Conservation (phyloP, 1,140 invertebrate species). For the Zophobas morio region DNA sequence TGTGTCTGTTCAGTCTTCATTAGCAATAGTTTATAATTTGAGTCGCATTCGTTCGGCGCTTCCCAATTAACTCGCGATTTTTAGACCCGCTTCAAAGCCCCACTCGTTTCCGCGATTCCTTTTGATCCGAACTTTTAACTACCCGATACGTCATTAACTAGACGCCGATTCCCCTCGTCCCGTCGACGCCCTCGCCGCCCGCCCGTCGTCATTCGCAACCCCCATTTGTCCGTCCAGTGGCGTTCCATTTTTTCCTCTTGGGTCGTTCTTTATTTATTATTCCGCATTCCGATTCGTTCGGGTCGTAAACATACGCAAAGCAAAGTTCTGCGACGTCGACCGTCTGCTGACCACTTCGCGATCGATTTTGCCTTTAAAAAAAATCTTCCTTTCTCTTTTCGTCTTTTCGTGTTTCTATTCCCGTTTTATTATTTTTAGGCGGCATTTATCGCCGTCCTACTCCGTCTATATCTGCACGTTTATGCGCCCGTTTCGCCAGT, state of each 20-base stretch:
- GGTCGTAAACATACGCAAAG: conserved; percentile 13
- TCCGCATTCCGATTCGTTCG: conserved; percentile 7
- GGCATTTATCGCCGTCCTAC: background rate
- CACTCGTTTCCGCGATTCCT: no score
- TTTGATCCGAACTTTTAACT: background rate
- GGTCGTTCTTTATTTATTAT: conserved; percentile 11
- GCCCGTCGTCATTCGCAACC: background rate
- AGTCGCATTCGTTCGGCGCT: no score
- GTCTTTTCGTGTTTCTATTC: background rate
- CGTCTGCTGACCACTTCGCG: conserved; percentile 22
- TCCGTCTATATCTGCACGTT: background rate
- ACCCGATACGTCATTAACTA: background rate
- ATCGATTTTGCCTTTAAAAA: background rate
- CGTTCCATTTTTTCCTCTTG: background rate
- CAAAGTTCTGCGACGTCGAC: conserved; percentile 6
- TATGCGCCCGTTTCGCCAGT: background rate
- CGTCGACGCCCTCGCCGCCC: background rate
- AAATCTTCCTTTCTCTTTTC: background rate
- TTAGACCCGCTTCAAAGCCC: no score
- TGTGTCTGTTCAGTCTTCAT: no score
- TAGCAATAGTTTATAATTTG: no score
- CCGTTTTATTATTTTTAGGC: conserved; percentile 13
- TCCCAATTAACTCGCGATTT: no score
- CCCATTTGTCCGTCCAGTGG: no score
- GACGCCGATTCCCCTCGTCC: background rate